Base-by-base conservation (phyloP, 2,113 vertebrate species). In the Nerophis lumbriciformis region DNA sequence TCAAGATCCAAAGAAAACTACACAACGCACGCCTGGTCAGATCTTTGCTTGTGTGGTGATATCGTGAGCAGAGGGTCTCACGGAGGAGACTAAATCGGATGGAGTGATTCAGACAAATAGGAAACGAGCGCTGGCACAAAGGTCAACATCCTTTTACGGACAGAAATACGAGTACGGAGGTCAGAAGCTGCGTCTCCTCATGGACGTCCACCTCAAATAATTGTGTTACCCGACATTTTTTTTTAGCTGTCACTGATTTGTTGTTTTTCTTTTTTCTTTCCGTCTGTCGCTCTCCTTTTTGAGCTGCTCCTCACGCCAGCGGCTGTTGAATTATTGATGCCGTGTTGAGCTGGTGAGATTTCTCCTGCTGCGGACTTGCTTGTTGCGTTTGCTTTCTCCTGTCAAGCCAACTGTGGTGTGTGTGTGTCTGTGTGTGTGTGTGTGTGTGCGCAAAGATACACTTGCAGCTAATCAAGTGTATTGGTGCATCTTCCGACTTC, bases 251-350 rank as follows among this genome's bases (percentile, higher is more conserved):
- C 56, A 48, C 48, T 69, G 15, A 52, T 71, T 62, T 36, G 16
- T 16, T 65, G 39, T 38, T 19, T 60, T 50, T 45, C 58, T 44
- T 49, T 49, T 6, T 49, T 66, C 37, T 10, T 28, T 13, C 37
- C 42, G 56, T 63, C 63, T 61, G 52, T 48, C 62, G 1, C 53
- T 64, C 49, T 59, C 49, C 50, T 73, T 69, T 72, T 62, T 72
- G 72, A 75, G 71, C 70, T 79, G 59, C 77, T 68, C 77, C 78
- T 80, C 73, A 74, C 73, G 48, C 71, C 75, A 73, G 58, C 50
- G 59, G 65, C 66, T 84, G 77, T 61, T 89, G 82, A 88, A 89
- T 87, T 85, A 89, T 89, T 87, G 82, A 89, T 88, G 75, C 44
- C 63, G 78, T 78, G 82, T 86, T 79, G 76, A 80, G 83, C 76